Evolutionary conservation across 2,888 invertebrate genomes (phyloP).

Genomic region (Unio pictorum): DNA sequence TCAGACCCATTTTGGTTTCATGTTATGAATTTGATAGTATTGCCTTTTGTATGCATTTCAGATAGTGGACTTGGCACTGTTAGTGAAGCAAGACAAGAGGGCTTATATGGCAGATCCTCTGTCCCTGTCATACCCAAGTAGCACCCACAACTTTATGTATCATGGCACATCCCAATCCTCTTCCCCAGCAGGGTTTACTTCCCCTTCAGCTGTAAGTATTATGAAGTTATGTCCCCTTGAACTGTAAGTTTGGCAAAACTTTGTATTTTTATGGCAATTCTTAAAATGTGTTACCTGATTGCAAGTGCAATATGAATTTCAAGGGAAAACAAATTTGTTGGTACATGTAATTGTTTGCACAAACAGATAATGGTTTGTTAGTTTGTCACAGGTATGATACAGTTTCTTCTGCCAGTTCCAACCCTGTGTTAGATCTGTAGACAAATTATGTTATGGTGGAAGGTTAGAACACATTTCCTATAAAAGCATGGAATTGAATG

Average conservation of each 20-base stretch:
- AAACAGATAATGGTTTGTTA: too few species aligned
- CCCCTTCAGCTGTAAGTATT: slow-evolving; percentile 27
- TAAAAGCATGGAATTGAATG: too few species aligned
- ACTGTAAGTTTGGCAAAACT: slow-evolving; percentile 3
- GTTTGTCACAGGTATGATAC: too few species aligned
- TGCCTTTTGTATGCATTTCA: slow-evolving; percentile 32
- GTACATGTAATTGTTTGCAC: too few species aligned
- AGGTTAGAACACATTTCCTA: too few species aligned
- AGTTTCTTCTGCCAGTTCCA: too few species aligned
- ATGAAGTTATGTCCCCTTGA: too few species aligned
- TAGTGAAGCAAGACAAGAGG: slow-evolving; percentile 81
- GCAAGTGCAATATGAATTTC: background rate
- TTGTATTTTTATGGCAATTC: slow-evolving; percentile 32
- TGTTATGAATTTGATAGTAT: background rate
- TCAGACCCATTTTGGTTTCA: background rate
- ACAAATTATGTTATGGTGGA: too few species aligned
- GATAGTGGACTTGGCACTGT: slow-evolving; percentile 86
- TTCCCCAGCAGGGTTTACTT: slow-evolving; percentile 13
- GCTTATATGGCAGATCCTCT: slow-evolving; percentile 60
- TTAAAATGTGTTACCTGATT: slow-evolving; percentile 16
- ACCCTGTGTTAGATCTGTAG: too few species aligned
- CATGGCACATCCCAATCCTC: slow-evolving; percentile 11
- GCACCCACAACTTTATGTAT: slow-evolving; percentile 44
- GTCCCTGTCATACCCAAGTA: slow-evolving; percentile 53
- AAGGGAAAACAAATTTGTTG: too few species aligned